Percentiles rank a stretch among this genome's conserved stretches.
These are phyloP conservation scores for Serripes groenlandicus DNA, from an alignment of 2,888 invertebrate species.

Conservation along the genomic window DNA sequence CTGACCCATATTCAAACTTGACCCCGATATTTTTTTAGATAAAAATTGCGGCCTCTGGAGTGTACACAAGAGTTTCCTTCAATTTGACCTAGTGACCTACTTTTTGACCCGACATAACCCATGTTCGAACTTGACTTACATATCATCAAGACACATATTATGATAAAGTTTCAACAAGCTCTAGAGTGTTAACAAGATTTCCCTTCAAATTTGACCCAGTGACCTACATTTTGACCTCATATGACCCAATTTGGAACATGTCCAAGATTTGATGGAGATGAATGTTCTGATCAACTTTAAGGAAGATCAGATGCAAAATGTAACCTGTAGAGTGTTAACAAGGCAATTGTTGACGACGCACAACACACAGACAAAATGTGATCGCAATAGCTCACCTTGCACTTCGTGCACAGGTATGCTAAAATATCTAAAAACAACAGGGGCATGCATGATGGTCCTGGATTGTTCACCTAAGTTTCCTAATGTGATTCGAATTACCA, in stretches of 20 bases:
- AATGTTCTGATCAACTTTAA: background rate
- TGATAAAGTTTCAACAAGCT: background rate
- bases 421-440: no score
- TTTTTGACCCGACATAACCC: background rate
- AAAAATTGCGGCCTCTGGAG: background rate
- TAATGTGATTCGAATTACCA: no score
- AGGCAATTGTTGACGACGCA: background rate
- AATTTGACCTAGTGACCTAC: background rate
- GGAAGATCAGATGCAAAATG: background rate
- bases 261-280: background rate
- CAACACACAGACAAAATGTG: no score
- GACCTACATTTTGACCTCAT: background rate
- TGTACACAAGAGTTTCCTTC: background rate
- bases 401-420: no score
- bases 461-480: no score
- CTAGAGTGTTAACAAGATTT: background rate
- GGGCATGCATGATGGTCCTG: no score
- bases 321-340: background rate
- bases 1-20: no score
- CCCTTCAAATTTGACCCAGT: background rate
- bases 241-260: constrained; percentile 4
- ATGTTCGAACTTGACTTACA: background rate
- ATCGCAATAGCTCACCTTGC: no score
- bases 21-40: no score
- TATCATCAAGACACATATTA: background rate